Evolutionary conservation across 2,113 vertebrate genomes (phyloP), one percentile per base, ranked within the genome.

Genomic region (Zosterops pallidus): DNA sequence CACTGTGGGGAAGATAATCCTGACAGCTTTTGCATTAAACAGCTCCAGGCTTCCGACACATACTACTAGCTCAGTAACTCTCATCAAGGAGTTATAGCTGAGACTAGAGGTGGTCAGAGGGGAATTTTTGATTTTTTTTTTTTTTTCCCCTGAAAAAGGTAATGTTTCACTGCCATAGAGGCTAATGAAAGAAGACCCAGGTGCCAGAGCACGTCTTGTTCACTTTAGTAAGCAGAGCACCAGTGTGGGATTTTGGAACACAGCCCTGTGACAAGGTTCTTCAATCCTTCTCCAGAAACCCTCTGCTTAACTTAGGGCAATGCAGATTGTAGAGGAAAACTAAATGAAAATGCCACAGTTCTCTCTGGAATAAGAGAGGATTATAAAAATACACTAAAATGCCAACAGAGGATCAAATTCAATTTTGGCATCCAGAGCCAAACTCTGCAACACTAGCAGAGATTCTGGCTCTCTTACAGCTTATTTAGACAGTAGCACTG

Each of bases 401-500:
- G 80, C 46, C 79, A 94, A 65, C 12, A 22, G 85, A 67, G 64
- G 88, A 94, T 86, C 67, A 88, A 72, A 90, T 92, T 92, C 52
- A 26, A 8, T 52, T 92, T 55, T 95, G 89, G 83, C 86, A 94
- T 67, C 64, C 59, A 59, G 52, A 86, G 78, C 12, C 29, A 70
- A 86, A 83, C 63, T 85, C 59, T 85, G 74, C 70, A 92, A 83
- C 53, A 85, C 22, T 79, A 95, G 87, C 63, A 59, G 37, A 57
- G 76, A 39, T 90, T 90, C 76, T 65, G 75, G 76, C 65, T 81
- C 50, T 69, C 56, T 84, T 92, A 42, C 69, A 55, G 64, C 42
- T 77, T 80, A 84, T 82, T 93, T 83, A 91, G 91, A 67, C 82
- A 92, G 79, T 74, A 90, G 85, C 82, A 94, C 49, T 93, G 82